Conservation (phyloP, 2,113 vertebrate species). For the Malurus cyaneus region DNA sequence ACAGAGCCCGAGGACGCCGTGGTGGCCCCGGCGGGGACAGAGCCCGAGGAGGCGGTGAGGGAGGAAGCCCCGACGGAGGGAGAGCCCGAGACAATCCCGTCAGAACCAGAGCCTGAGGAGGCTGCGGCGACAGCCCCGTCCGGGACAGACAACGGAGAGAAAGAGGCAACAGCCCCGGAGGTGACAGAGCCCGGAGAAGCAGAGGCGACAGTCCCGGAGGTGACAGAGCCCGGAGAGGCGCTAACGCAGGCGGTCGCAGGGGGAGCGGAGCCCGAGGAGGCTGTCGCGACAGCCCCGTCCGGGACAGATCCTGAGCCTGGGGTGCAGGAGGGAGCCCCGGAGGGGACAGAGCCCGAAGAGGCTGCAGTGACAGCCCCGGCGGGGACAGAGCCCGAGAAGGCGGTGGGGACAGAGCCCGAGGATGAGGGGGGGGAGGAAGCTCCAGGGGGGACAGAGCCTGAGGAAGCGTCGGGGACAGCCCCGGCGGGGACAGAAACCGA, state of each 20-base stretch:
- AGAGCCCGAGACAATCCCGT: not conserved
- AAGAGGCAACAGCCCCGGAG: not conserved
- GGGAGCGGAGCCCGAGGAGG: too few relatives aligned
- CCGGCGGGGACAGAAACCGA: not conserved
- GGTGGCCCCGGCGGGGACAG: not conserved
- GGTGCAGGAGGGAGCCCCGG: not conserved
- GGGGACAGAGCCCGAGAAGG: too few relatives aligned
- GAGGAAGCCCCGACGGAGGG: not conserved
- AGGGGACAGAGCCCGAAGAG: not conserved
- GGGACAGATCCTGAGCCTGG: not conserved
- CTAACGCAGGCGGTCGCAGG: too few relatives aligned
- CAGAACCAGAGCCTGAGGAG: not conserved
- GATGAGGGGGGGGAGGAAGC: too few relatives aligned
- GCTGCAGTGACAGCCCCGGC: not conserved
- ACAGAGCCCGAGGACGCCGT: too few relatives aligned
- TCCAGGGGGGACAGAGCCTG: too few relatives aligned
- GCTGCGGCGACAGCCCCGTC: not conserved
- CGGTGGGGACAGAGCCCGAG: too few relatives aligned
- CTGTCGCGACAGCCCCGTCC: not conserved
- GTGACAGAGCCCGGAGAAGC: not conserved
- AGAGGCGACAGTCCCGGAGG: fast-evolving
- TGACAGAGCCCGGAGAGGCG: not conserved
- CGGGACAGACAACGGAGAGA: not conserved
- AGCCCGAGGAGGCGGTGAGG: not conserved
- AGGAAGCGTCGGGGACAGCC: too few relatives aligned